Base-by-base conservation (phyloP, 2,797 vertebrate genomes). In the Nasua narica region DNA sequence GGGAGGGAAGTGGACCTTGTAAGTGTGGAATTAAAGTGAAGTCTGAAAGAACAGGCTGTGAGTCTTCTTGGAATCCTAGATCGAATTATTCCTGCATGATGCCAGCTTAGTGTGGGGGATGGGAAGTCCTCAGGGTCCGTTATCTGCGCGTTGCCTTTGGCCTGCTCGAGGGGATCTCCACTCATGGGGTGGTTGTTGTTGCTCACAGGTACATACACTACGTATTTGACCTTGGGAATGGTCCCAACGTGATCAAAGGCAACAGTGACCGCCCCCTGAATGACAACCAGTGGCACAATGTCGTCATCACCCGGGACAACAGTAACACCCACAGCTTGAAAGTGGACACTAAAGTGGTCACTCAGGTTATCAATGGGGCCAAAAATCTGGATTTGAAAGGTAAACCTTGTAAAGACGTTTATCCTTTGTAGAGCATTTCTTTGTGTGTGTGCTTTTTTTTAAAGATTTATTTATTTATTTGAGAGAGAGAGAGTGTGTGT, bases 201-300 rank as follows among this genome's bases (percentile, higher is more conserved):
- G 3, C 93, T 98, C 85, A 21, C 97, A 99, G 99, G 97, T 99
- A 99, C n/a, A 99, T 99, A 97, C 99, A 99, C 97, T 99, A 99
- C 0, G 99, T 99, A 25, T 99, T 99, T 98, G 99, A 99, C 97
- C 99, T 99, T 16, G 99, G 99, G 76, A 99, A 99, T 2, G 99
- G 99, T 5, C 99, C 99, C 40, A 99, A 99, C 86, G 99, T 99
- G 97, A 99, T 99, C 97, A 99, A 99, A 96, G 99, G 99, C 74
- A 99, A 99, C 98, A 99, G 99, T 37, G 99, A 99, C 50, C 98
- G 99, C 48, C 99, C 99, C n/a, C 98, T 99, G 86, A 99, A 99
- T 94, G 99, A 99, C 98, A 99, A 99, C 98, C 99, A 99, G 94
- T 99, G 99, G 99, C 99, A 99, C 98, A 99, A 99, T 0, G 99